A percentile compares a stretch with the other conserved stretches of the same genome.
Evolutionary conservation across 2,113 vertebrate species (phyloP).

Genomic region (Ceuthmochares aereus): DNA sequence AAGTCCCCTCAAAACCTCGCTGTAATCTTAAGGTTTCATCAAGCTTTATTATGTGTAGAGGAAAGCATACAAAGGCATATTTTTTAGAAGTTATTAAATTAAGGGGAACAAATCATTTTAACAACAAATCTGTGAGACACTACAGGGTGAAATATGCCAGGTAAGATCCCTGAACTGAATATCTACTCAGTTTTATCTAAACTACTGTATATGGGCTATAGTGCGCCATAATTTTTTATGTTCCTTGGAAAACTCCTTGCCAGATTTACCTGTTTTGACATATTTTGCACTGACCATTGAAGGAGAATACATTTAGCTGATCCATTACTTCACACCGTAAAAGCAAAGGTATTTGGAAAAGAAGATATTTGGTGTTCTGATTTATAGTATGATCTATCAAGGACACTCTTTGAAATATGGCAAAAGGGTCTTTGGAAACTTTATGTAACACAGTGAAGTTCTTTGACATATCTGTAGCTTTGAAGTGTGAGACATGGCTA

Average conservation of each 20-base stretch:
- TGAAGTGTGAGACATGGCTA: background rate
- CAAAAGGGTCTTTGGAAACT: background rate
- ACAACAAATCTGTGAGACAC: background rate
- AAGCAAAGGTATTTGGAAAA: background rate
- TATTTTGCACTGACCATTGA: background rate
- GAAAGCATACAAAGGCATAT: background rate
- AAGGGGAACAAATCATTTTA: background rate
- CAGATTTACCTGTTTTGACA: background rate
- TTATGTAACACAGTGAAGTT: background rate
- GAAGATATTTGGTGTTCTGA: background rate
- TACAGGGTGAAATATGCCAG: background rate
- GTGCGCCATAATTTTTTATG: accelerated
- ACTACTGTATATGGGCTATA: background rate
- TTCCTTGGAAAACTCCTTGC: background rate
- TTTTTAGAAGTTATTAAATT: background rate
- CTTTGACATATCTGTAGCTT: background rate
- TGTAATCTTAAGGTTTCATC: background rate
- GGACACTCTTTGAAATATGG: background rate
- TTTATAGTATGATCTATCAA: background rate
- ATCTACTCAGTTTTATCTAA: background rate
- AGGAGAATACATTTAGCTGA: background rate
- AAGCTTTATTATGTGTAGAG: background rate
- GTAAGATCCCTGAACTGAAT: background rate
- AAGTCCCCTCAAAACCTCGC: background rate
- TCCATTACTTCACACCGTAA: background rate